These are phyloP conservation scores for Epizoanthus scotinus DNA, from an alignment of 92 coral and sea anemone genomes.

Conservation along the genomic window DNA sequence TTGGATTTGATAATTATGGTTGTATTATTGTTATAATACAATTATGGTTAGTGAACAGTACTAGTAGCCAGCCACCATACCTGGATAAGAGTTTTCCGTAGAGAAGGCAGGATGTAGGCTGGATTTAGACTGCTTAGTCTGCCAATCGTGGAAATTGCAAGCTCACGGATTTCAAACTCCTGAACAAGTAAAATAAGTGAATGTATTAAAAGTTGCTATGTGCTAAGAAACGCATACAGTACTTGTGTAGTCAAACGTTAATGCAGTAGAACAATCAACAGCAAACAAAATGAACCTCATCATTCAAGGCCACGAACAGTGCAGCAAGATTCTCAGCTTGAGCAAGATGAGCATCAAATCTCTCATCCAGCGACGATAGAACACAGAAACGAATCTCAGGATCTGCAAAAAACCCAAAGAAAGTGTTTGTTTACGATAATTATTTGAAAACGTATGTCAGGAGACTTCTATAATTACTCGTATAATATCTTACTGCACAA, in stretches of 20 bases:
- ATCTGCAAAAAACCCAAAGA: slow-evolving; percentile 56
- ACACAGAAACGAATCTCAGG: slow-evolving; percentile 98
- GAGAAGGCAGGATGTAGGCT: slow-evolving; percentile 95
- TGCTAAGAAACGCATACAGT: too few species aligned
- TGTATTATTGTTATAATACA: too few species aligned
- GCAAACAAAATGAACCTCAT: slow-evolving; percentile 57
- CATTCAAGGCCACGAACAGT: slow-evolving; percentile 94
- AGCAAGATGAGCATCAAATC: slow-evolving; percentile 98
- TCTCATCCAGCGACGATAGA: slow-evolving; percentile 91
- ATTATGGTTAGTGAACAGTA: too few species aligned
- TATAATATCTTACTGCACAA: too few species aligned
- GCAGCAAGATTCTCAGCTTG: slow-evolving; percentile 97
- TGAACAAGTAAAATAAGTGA: slow-evolving; percentile 2
- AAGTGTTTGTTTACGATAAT: neutral
- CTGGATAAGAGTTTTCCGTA: slow-evolving; percentile 94
- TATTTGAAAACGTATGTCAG: too few species aligned
- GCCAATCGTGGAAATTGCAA: slow-evolving; percentile 93
- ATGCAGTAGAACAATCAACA: neutral
- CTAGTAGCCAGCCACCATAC: slow-evolving; percentile 16
- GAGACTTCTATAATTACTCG: too few species aligned
- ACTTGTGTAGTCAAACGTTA: too few species aligned
- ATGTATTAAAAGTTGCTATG: neutral
- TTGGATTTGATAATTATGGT: too few species aligned
- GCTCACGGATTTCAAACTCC: slow-evolving; percentile 98
- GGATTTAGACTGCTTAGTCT: slow-evolving; percentile 94